Percentiles rank a stretch among this genome's conserved stretches.
Conservation (phyloP, 2,797 vertebrate species). For the Coregonus ussuriensis region DNA sequence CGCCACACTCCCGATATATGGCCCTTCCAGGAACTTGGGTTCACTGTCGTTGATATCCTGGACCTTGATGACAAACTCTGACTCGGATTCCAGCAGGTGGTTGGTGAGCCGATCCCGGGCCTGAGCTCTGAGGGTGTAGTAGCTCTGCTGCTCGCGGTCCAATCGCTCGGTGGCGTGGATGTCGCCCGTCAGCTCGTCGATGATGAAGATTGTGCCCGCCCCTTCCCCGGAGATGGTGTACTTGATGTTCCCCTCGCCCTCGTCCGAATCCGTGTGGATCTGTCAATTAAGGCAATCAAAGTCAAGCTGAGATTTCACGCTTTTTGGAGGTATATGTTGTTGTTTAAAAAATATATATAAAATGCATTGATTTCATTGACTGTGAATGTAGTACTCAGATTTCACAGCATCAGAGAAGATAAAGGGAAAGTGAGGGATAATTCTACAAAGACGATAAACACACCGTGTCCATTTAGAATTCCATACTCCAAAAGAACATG, state of each 20-base stretch:
- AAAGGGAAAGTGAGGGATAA: too few relatives aligned
- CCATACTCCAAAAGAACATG: background rate
- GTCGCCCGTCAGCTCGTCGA: conserved; percentile 93
- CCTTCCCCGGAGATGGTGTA: conserved; percentile 98
- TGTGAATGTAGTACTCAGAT: background rate
- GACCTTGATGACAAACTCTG: conserved; percentile 98
- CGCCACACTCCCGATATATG: conserved; percentile 94
- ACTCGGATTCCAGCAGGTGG: conserved; percentile 91
- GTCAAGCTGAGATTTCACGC: background rate
- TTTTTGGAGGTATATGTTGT: background rate
- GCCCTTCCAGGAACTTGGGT: conserved; percentile 94
- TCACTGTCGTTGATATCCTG: conserved; percentile 99
- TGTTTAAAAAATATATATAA: background rate
- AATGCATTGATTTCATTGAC: background rate
- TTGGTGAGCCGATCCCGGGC: conserved; percentile 85
- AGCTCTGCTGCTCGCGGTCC: conserved; percentile 94
- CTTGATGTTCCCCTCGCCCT: conserved; percentile 95
- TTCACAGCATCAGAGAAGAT: background rate
- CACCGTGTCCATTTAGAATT: background rate
- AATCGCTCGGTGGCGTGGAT: conserved; percentile 94
- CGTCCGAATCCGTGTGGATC: conserved; percentile 98
- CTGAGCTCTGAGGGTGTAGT: conserved; percentile 93
- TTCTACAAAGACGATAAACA: background rate
- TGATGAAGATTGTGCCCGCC: conserved; percentile 94
- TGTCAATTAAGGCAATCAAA: conserved; percentile 59